Conservation (phyloP, 2,113 vertebrate species). For the Amphiprion ocellaris region DNA sequence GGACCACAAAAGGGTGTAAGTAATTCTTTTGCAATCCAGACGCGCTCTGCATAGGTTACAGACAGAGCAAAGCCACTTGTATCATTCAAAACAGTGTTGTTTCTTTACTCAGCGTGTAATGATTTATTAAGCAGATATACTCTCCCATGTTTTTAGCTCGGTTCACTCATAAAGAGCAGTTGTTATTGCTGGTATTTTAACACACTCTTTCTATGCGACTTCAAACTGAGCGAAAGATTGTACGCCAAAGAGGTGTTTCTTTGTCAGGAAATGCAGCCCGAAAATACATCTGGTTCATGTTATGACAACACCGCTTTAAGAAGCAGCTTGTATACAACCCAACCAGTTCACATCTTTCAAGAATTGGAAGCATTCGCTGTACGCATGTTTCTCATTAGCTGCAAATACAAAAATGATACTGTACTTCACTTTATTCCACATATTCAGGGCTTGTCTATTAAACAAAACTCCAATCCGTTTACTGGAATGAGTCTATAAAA, state of each 20-base stretch:
- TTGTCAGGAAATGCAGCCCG: slow-evolving; percentile 35
- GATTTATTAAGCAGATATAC: slow-evolving; percentile 39
- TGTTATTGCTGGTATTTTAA: slow-evolving; percentile 18
- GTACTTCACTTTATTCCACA: slow-evolving; percentile 21
- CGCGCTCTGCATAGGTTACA: slow-evolving; percentile 64
- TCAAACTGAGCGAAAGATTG: slow-evolving; percentile 1
- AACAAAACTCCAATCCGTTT: slow-evolving; percentile 7
- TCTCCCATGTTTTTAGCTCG: not conserved
- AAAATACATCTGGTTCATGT: slow-evolving; percentile 73
- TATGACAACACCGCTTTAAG: slow-evolving; percentile 66
- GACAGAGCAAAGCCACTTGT: slow-evolving; percentile 60
- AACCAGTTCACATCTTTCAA: slow-evolving; percentile 56
- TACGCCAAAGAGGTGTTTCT: slow-evolving; percentile 53
- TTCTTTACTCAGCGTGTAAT: slow-evolving; percentile 58
- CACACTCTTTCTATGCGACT: slow-evolving; percentile 1
- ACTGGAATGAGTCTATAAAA: not conserved
- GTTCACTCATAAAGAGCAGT: slow-evolving; percentile 9
- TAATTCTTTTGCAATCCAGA: slow-evolving; percentile 68
- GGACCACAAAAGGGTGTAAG: slow-evolving; percentile 71
- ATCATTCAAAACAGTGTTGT: slow-evolving; percentile 46
- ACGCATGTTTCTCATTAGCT: slow-evolving; percentile 66
- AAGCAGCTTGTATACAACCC: slow-evolving; percentile 55
- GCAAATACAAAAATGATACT: slow-evolving; percentile 41
- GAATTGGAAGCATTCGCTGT: slow-evolving; percentile 52
- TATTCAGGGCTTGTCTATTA: slow-evolving; percentile 28